phyloP scores from a whole-genome alignment of 2,797 vertebrate species.

The Anas bernieri region DNA sequence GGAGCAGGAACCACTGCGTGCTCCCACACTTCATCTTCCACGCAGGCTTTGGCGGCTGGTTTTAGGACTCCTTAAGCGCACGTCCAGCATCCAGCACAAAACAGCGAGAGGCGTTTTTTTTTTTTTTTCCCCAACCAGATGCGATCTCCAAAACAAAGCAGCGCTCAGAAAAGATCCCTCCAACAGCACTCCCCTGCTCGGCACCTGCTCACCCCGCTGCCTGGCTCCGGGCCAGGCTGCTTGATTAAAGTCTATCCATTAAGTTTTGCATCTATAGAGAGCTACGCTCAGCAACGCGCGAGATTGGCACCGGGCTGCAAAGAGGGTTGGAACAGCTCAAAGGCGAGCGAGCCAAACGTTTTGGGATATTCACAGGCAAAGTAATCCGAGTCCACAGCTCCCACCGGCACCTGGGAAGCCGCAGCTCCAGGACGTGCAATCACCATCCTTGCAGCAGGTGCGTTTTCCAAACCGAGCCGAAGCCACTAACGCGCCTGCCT shows the following conservation, averaged over 20 bases:
- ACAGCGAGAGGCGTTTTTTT: constrained; percentile 38
- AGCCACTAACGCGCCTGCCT: constrained; percentile 18
- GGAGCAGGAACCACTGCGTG: background rate
- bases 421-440: background rate
- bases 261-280: constrained; percentile 42
- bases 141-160: constrained; percentile 44
- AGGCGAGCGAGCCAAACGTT: constrained; percentile 51
- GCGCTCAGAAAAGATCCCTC: background rate
- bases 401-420: constrained; percentile 64
- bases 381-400: constrained; percentile 53
- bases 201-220: constrained; percentile 47
- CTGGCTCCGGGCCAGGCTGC: constrained; percentile 33
- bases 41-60: constrained; percentile 30
- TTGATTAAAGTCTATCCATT: constrained; percentile 62
- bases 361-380: constrained; percentile 59
- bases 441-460: constrained; percentile 60
- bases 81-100: constrained; percentile 30
- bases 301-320: constrained; percentile 36
- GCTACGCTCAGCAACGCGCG: background rate
- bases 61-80: constrained; percentile 27
- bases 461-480: constrained; percentile 29
- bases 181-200: constrained; percentile 15
- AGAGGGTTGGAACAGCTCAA: constrained; percentile 56
- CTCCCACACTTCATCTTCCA: constrained; percentile 56
- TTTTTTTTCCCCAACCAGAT: constrained; percentile 10